A percentile compares a stretch with the other conserved stretches of the same genome.
These are phyloP conservation scores for Ceryle rudis DNA, from an alignment of 2,797 vertebrate species.

Conservation along the genomic window DNA sequence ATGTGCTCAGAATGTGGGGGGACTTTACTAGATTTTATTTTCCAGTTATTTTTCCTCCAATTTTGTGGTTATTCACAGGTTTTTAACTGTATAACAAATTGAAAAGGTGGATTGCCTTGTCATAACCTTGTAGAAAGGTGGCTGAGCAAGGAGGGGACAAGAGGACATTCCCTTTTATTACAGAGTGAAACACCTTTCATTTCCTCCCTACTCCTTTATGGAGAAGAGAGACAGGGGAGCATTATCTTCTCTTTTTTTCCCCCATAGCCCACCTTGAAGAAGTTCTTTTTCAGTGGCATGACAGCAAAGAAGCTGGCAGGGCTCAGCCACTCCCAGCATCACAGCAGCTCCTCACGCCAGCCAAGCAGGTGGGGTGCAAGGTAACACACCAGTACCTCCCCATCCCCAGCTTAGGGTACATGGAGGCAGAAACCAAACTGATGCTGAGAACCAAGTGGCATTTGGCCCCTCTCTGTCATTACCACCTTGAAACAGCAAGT, in stretches of 20 bases:
- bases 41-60: background rate
- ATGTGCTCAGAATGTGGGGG: background rate
- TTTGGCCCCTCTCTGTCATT: background rate
- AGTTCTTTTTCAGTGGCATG: background rate
- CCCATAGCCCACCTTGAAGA: background rate
- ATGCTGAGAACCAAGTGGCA: background rate
- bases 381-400: background rate
- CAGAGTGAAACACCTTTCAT: background rate
- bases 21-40: background rate
- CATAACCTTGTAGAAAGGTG: background rate
- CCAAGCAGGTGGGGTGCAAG: background rate
- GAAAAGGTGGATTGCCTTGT: background rate
- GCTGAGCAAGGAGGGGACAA: background rate
- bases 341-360: background rate
- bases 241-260: background rate
- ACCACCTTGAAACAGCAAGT: background rate
- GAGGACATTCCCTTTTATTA: background rate
- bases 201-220: background rate
- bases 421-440: rapidly evolving
- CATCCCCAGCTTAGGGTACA: rapidly evolving
- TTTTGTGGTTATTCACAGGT: background rate
- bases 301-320: background rate
- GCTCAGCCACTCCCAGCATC: background rate
- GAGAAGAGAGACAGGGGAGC: background rate
- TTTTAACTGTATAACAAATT: background rate